Percentiles rank a stretch among this genome's conserved stretches.
Conservation (phyloP, 2,888 invertebrate species). For the Tenthredo amoena region DNA sequence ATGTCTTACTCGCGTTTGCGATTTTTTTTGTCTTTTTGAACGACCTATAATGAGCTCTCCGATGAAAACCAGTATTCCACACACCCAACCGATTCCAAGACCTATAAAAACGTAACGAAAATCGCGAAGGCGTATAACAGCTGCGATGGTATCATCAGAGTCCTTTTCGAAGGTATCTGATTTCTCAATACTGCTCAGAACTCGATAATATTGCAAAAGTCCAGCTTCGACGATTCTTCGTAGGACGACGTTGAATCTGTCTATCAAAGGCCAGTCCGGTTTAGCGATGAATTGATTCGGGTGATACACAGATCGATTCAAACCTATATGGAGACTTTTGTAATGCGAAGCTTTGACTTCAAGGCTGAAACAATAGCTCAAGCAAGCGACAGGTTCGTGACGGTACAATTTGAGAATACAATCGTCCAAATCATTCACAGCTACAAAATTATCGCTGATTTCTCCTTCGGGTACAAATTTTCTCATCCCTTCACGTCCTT, state of each 20-base stretch:
- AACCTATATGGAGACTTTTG: not conserved
- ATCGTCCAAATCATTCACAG: not conserved
- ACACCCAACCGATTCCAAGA: slow-evolving; percentile 20
- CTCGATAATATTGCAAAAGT: not conserved
- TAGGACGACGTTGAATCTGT: not conserved
- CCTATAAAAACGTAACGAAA: slow-evolving; percentile 14
- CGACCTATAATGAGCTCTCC: not conserved
- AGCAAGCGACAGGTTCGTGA: not conserved
- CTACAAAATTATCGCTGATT: not conserved
- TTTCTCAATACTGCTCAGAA: not conserved
- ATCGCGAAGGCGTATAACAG: not conserved
- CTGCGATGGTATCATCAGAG: not conserved
- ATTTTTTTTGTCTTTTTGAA: not conserved
- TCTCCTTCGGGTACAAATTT: not conserved
- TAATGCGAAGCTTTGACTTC: not conserved
- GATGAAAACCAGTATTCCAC: not conserved
- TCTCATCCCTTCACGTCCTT: not conserved
- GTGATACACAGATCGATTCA: not conserved
- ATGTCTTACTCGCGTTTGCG: not conserved
- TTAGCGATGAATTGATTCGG: not conserved
- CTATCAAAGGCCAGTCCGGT: slow-evolving; percentile 17
- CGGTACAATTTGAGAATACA: not conserved
- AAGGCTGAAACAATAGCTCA: not conserved
- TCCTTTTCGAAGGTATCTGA: not conserved
- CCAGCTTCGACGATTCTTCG: slow-evolving; percentile 25